Evolutionary conservation across 2,113 vertebrate genomes (phyloP).

Genomic region (Candoia aspera): DNA sequence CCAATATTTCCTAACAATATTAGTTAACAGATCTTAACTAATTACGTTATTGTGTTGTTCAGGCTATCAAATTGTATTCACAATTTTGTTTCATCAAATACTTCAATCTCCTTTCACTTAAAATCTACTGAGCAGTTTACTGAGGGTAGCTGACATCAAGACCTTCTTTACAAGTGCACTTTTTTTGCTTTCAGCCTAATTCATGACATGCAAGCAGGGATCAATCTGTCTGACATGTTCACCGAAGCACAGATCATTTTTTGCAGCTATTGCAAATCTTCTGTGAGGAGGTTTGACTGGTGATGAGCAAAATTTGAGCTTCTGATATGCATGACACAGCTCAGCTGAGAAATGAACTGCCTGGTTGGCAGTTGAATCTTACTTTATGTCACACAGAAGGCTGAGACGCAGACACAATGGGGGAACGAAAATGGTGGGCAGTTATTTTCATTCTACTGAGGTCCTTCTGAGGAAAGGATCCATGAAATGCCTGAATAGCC

Average conservation of each 20-base stretch:
- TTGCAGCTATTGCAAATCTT: neutral
- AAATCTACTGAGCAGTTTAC: neutral
- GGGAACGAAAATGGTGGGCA: neutral
- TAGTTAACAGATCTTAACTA: neutral
- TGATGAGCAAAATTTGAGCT: neutral
- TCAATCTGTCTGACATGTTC: neutral
- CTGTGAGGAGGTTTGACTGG: neutral
- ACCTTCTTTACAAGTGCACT: neutral
- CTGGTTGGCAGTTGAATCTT: neutral
- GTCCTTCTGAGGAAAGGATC: neutral
- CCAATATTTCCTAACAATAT: neutral
- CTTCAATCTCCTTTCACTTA: neutral
- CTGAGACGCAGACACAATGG: neutral
- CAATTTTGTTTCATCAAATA: neutral
- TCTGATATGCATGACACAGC: neutral
- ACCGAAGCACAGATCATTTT: neutral
- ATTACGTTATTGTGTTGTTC: neutral
- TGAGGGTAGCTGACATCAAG: neutral
- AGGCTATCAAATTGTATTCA: neutral
- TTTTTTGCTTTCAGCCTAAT: neutral
- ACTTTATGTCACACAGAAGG: neutral
- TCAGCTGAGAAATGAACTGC: neutral
- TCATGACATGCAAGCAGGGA: neutral
- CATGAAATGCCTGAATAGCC: neutral
- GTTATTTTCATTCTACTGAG: neutral